Evolutionary conservation across 2,797 vertebrate species (phyloP).

Genomic region (Rhinichthys osculus): DNA sequence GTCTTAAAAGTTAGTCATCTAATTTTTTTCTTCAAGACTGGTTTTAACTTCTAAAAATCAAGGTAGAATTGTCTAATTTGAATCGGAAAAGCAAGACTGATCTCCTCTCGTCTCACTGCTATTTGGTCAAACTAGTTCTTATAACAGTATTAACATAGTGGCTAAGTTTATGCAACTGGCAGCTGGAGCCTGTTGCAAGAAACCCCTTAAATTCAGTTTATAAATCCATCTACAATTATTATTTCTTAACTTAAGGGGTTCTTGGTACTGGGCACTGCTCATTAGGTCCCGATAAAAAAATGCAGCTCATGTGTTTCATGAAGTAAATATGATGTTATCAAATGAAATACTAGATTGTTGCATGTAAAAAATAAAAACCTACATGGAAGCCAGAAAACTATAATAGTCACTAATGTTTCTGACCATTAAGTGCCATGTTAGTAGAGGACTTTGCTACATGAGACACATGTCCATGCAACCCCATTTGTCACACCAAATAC

Average conservation of each 20-base stretch:
- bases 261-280: not conserved
- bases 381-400: not conserved
- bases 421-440: not conserved
- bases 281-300: constrained; percentile 14
- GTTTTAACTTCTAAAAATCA: not conserved
- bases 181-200: not conserved
- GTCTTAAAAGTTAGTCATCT: not conserved
- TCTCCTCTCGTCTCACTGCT: not conserved
- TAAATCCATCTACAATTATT: not conserved
- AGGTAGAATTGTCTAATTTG: not conserved
- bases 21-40: not conserved
- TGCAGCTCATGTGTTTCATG: constrained; percentile 44
- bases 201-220: not conserved
- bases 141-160: not conserved
- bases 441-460: not conserved
- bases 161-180: not conserved
- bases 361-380: not conserved
- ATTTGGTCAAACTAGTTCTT: not conserved
- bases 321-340: constrained; percentile 12
- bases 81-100: not conserved
- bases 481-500: constrained; percentile 26
- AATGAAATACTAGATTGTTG: not conserved
- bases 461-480: constrained; percentile 26
- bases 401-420: not conserved
- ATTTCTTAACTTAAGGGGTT: not conserved